Evolutionary conservation across 2,888 invertebrate species (phyloP).

Genomic region (Eutolmus rufibarbis): DNA sequence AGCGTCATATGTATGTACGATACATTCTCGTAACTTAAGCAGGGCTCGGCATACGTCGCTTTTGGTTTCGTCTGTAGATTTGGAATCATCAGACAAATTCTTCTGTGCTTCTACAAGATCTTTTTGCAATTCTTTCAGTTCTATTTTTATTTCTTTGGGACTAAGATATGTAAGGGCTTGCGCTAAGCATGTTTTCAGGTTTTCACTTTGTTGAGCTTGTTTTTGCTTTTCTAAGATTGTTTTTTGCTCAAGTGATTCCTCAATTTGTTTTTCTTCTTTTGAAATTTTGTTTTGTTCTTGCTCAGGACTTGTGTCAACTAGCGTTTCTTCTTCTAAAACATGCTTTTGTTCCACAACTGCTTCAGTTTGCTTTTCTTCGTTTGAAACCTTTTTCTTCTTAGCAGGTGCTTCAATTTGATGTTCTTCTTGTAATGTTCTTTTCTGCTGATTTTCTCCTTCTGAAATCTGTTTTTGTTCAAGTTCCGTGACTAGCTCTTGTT

Average conservation of each 20-base stretch:
- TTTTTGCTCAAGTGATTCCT: background rate
- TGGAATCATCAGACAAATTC: background rate
- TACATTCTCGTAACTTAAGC: constrained; percentile 41
- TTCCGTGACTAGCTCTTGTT: background rate
- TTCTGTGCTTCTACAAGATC: background rate
- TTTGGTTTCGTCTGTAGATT: background rate
- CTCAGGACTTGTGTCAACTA: background rate
- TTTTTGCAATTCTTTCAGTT: background rate
- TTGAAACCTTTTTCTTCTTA: background rate
- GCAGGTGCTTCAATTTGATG: background rate
- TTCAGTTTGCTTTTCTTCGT: background rate
- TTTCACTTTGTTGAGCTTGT: background rate
- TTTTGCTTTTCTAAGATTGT: background rate
- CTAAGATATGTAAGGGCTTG: background rate
- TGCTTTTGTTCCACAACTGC: background rate
- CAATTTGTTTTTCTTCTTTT: background rate
- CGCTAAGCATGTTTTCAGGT: background rate
- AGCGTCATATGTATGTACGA: constrained; percentile 45
- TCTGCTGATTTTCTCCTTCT: background rate
- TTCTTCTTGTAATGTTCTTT: background rate
- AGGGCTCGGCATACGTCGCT: constrained; percentile 3
- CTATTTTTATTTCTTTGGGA: background rate
- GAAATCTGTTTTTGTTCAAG: background rate
- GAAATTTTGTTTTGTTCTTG: background rate
- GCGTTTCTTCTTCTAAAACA: background rate